Base-by-base conservation (phyloP, 92 coral and sea anemone genomes). In the Phymanthus crucifer region DNA sequence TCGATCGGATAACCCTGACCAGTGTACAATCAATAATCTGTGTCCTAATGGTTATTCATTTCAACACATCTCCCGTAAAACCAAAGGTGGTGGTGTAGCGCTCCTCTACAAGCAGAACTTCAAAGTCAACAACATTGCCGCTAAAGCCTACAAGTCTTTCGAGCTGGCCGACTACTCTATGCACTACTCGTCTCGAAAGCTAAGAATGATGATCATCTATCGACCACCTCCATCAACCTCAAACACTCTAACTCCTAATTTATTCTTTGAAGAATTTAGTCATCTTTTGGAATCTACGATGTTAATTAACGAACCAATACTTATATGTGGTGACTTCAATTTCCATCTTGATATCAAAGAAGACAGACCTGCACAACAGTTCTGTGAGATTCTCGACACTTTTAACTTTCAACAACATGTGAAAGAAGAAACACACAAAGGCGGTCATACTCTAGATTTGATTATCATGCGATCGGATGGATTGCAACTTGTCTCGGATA, bases 51-150 rank as follows among this genome's bases (percentile, higher is more conserved):
- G 83, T 40, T 78, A 78, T 65, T 21, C 26, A 13, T 54, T 78
- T 24, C 76, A 78, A 14, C 74, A 78, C 36, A 50, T 78, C n/a
- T 35, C 83, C 23, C 83, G 75, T 8, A 23, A 12, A 66, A 65
- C 83, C 27, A 78, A 74, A 66, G 83, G 83, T 23, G 83, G 83
- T 64, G 83, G 83, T 29, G 83, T 78, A 64, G 83, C 83, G 12
- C 31, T 78, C 12, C 31, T 66, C 37, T 78, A 78, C 66, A 78
- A 66, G 31, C 76, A 78, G 32, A 64, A n/a, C 26, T 66, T 78
- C 72, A 78, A 78, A 40, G 34, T 78, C 4, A 78, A 65, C 40
- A 37, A 37, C 40, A 37, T 37, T 37, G 40, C 32, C 14, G 48
- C 50, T 38, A 32, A 72, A 37, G 3, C 40, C 40, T 37, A 37